Conservation (phyloP, 2,797 vertebrate species). For the Erithacus rubecula region DNA sequence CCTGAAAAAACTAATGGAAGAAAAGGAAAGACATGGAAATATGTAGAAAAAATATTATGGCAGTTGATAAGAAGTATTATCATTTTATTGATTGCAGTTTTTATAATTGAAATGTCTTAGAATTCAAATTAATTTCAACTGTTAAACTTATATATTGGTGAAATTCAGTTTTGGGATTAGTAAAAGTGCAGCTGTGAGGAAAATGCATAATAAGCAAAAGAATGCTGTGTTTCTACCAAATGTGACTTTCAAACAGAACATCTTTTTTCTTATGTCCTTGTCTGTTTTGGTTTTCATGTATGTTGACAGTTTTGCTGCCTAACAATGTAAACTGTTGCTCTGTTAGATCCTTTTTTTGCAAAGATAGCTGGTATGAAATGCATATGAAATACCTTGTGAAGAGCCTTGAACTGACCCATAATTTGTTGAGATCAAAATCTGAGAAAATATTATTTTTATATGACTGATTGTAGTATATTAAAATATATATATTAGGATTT, state of each 20-base stretch:
- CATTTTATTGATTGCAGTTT: not conserved
- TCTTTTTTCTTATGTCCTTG: not conserved
- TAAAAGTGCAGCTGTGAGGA: not conserved
- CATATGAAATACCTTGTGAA: not conserved
- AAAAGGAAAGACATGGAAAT: not conserved
- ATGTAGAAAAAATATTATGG: not conserved
- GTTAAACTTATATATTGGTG: not conserved
- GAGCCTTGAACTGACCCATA: not conserved
- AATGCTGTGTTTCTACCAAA: not conserved
- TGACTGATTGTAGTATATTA: not conserved
- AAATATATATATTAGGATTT: not conserved
- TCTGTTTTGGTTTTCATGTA: not conserved
- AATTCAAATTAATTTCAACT: not conserved
- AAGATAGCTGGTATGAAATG: not conserved
- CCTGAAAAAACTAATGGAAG: not conserved
- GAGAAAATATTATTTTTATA: not conserved
- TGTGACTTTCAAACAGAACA: not conserved
- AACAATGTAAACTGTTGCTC: not conserved
- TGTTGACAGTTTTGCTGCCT: not conserved
- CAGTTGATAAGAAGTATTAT: not conserved
- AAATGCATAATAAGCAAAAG: not conserved
- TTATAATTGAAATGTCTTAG: not conserved
- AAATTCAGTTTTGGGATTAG: not conserved
- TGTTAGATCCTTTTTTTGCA: not conserved
- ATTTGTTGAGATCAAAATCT: not conserved